Conservation (phyloP, 2,888 invertebrate genomes). For the Hyalella azteca region DNA sequence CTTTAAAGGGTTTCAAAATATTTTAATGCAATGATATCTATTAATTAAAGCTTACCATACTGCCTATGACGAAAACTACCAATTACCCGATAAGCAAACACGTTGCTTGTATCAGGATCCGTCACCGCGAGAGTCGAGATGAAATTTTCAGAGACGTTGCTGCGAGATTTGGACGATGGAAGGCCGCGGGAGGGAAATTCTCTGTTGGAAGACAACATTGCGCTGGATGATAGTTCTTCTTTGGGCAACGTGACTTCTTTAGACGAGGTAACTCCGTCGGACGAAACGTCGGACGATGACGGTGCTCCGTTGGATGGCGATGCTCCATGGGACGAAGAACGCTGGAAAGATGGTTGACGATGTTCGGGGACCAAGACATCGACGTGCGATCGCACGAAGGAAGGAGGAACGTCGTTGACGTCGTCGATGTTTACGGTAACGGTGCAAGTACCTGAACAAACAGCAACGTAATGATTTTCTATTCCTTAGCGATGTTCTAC, state of each 20-base stretch:
- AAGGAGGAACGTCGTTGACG: slow-evolving; percentile 97
- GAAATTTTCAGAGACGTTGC: not conserved
- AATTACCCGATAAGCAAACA: slow-evolving; percentile 26
- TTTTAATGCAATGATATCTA: no score
- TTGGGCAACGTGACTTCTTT: no score
- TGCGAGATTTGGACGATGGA: not conserved
- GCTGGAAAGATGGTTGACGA: slow-evolving; percentile 66
- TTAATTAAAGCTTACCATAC: no score
- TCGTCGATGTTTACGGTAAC: slow-evolving; percentile 94
- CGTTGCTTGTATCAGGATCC: slow-evolving; percentile 35
- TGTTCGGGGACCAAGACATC: slow-evolving; percentile 96
- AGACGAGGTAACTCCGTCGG: no score
- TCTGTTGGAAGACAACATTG: not conserved
- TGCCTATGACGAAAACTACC: no score
- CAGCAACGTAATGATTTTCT: no score
- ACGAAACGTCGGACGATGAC: no score
- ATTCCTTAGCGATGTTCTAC: no score
- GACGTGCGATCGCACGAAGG: slow-evolving; percentile 93
- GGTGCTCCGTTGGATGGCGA: no score
- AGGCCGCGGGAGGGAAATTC: not conserved
- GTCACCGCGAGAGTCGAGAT: slow-evolving; percentile 12
- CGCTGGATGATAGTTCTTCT: no score
- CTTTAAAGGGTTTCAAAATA: no score
- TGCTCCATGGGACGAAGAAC: no score
- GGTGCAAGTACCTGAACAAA: slow-evolving; percentile 78